These are phyloP conservation scores for Hyaena hyaena DNA, from an alignment of 2,113 vertebrate species.

Conservation along the genomic window DNA sequence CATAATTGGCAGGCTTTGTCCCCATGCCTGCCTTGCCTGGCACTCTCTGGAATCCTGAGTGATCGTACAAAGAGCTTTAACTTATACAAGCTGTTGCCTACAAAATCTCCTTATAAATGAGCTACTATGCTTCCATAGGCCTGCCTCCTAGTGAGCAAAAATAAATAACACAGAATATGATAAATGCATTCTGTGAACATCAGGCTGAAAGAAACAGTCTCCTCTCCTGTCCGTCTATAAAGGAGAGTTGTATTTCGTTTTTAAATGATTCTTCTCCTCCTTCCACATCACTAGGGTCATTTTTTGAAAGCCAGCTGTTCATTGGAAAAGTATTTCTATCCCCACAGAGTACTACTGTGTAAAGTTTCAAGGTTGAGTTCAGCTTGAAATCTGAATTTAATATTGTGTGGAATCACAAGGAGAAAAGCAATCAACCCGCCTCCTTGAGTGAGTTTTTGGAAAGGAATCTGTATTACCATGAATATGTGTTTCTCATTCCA, in stretches of 20 bases:
- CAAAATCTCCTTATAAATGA: slow-evolving; percentile 35
- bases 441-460: slow-evolving; percentile 32
- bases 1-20: slow-evolving; percentile 39
- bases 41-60: background rate
- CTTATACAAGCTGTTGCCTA: background rate
- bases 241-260: slow-evolving; percentile 30
- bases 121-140: background rate
- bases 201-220: slow-evolving; percentile 56
- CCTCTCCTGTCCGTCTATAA: slow-evolving; percentile 55
- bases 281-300: slow-evolving; percentile 58
- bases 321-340: slow-evolving; percentile 70
- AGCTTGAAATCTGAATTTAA: slow-evolving; percentile 78
- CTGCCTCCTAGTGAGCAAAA: slow-evolving; percentile 25
- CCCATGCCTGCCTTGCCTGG: background rate
- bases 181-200: slow-evolving; percentile 31
- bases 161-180: background rate
- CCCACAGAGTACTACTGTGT: slow-evolving; percentile 68
- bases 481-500: slow-evolving; percentile 48
- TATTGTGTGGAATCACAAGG: slow-evolving; percentile 63
- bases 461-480: background rate
- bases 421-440: slow-evolving; percentile 57
- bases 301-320: slow-evolving; percentile 69
- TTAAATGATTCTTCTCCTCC: slow-evolving; percentile 34
- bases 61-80: background rate
- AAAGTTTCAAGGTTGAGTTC: slow-evolving; percentile 78